phyloP scores from a whole-genome alignment of 2,797 vertebrate species.

The Gila robusta region DNA sequence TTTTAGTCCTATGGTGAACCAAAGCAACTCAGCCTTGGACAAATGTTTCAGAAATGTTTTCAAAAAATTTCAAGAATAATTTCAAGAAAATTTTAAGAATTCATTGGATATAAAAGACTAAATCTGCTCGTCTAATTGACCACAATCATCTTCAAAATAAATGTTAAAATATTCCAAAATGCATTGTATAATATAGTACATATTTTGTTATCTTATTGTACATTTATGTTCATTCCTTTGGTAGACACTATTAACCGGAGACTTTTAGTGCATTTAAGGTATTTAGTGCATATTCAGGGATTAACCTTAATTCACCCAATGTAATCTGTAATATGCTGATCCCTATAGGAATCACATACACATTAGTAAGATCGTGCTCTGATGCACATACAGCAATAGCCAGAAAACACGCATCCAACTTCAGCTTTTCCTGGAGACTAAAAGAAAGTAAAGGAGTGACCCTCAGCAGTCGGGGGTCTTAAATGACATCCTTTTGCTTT shows the following conservation, averaged over 20 bases:
- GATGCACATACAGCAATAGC: not conserved
- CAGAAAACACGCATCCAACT: conserved; percentile 21
- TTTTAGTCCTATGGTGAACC: not conserved
- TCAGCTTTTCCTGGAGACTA: conserved; percentile 30
- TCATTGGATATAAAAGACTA: not conserved
- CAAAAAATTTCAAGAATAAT: not conserved
- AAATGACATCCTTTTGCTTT: conserved; percentile 76
- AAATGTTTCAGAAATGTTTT: not conserved
- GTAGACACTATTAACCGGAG: not conserved
- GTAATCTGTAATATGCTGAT: not conserved
- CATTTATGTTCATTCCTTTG: not conserved
- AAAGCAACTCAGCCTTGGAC: not conserved
- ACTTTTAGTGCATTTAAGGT: not conserved
- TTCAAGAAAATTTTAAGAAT: not conserved
- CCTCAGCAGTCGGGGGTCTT: conserved; percentile 68
- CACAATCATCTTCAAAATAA: not conserved
- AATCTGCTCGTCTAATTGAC: not conserved
- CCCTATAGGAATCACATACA: not conserved
- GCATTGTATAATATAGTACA: not conserved
- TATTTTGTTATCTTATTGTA: not conserved
- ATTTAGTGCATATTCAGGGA: too few relatives aligned
- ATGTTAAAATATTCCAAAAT: not conserved
- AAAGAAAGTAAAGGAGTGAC: conserved; percentile 68
- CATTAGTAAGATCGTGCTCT: not conserved
- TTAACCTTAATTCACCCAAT: not conserved